Evolutionary conservation across 2,888 invertebrate genomes (phyloP).

Genomic region (Phymatocera aterrima): DNA sequence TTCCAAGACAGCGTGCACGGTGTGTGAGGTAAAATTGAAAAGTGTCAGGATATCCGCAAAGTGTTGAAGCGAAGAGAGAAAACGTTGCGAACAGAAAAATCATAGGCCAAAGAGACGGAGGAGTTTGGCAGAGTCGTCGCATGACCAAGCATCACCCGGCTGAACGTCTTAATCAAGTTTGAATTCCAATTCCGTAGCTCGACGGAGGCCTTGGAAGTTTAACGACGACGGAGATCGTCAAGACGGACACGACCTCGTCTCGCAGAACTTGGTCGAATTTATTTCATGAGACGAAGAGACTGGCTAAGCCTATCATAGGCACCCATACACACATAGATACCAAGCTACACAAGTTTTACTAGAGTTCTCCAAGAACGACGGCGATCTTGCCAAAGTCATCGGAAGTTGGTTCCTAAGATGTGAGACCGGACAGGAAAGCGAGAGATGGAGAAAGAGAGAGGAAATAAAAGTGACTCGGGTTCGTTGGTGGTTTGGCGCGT

Average conservation of each 20-base stretch:
- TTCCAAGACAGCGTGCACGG: no score
- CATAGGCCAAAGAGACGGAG: background rate
- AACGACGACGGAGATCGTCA: constrained; percentile 18
- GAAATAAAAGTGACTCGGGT: constrained; percentile 43
- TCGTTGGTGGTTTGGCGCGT: constrained; percentile 12
- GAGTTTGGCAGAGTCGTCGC: constrained; percentile 3
- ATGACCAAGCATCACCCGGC: constrained; percentile 9
- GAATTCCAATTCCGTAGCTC: constrained; percentile 24
- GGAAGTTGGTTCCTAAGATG: constrained; percentile 33
- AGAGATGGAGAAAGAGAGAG: constrained; percentile 22
- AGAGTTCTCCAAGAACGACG: background rate
- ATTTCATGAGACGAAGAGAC: constrained; percentile 9
- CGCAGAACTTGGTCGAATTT: background rate
- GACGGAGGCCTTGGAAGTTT: constrained; percentile 22
- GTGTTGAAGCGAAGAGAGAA: background rate
- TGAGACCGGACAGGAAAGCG: background rate
- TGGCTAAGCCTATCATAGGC: constrained; percentile 1
- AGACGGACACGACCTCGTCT: constrained; percentile 19
- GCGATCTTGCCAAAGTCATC: constrained; percentile 28
- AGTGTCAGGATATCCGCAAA: no score
- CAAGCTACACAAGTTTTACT: constrained; percentile 18
- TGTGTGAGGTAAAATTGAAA: no score
- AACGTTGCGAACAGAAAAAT: background rate
- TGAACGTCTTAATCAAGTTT: constrained; percentile 26
- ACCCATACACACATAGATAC: background rate